These are phyloP conservation scores for Drosophila equinoxialis DNA, from an alignment of 1,140 invertebrate genomes.

Conservation along the genomic window DNA sequence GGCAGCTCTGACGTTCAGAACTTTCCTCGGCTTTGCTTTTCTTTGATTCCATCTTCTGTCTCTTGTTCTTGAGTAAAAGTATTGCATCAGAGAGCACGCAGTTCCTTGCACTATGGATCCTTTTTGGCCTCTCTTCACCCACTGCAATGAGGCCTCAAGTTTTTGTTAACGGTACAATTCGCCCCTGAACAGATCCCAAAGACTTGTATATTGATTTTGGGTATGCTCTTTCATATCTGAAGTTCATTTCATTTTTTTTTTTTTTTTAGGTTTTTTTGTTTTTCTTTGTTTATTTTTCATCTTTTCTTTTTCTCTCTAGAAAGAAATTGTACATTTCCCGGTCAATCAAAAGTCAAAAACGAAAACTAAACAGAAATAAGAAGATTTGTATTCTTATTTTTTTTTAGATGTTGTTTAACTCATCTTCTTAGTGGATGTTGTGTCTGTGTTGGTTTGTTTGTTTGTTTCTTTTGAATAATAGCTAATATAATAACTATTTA, in stretches of 20 bases:
- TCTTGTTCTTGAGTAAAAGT: too few relatives aligned
- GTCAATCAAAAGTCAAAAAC: slow-evolving; percentile 60
- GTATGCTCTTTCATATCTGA: slow-evolving; percentile 30
- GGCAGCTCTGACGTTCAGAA: too few relatives aligned
- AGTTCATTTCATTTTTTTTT: slow-evolving; percentile 61
- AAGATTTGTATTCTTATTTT: neutral
- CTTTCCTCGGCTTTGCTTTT: too few relatives aligned
- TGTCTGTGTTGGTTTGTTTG: neutral
- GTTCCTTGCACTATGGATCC: too few relatives aligned
- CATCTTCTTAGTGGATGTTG: slow-evolving; percentile 35
- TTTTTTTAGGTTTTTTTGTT: slow-evolving; percentile 50
- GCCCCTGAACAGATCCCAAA: too few relatives aligned
- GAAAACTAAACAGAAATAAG: slow-evolving; percentile 38
- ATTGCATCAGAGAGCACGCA: too few relatives aligned
- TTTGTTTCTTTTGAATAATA: slow-evolving; percentile 65
- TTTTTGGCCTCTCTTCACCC: too few relatives aligned
- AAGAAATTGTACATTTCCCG: slow-evolving; percentile 75
- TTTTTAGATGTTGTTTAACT: neutral
- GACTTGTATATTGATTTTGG: slow-evolving; percentile 38
- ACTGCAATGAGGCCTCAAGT: too few relatives aligned
- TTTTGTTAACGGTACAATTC: too few relatives aligned
- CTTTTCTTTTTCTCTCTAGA: slow-evolving; percentile 15
- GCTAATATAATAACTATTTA: slow-evolving; percentile 82
- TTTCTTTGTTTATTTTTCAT: slow-evolving; percentile 54
- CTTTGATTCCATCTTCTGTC: too few relatives aligned